A percentile compares a stretch with the other conserved stretches of the same genome.
Conservation (phyloP, 2,797 vertebrate species). For the Neosilurus hyrtlii region DNA sequence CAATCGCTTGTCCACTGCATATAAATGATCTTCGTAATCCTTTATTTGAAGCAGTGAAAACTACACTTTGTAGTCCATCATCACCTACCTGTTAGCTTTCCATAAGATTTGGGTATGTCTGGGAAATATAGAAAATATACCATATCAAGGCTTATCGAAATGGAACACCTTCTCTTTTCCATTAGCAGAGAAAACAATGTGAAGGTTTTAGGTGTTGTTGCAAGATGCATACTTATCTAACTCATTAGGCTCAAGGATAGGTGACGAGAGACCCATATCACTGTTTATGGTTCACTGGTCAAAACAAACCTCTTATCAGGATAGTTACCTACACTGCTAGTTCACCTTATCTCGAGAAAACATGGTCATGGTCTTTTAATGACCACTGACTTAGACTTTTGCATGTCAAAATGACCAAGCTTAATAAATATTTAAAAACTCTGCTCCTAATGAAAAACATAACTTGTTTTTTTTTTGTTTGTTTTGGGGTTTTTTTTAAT, state of each 20-base stretch:
- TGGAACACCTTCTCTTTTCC: background rate
- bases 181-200: background rate
- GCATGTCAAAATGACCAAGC: constrained; percentile 31
- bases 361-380: constrained; percentile 74
- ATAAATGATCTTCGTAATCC: background rate
- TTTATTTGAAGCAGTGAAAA: background rate
- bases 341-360: constrained; percentile 84
- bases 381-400: constrained; percentile 61
- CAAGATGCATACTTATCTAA: constrained; percentile 20
- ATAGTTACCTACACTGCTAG: constrained; percentile 71
- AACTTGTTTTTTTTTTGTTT: no score
- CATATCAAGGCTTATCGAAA: constrained; percentile 2
- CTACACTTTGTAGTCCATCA: background rate
- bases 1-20: background rate
- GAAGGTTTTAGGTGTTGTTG: constrained; percentile 1
- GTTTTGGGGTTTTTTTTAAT: no score
- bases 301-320: constrained; percentile 70
- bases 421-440: background rate
- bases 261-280: constrained; percentile 42
- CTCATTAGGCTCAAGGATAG: constrained; percentile 38
- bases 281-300: constrained; percentile 68
- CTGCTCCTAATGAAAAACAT: background rate
- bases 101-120: background rate
- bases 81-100: background rate
- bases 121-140: background rate